Base-by-base conservation (phyloP, 2,888 invertebrate genomes). In the Steinernema carpocapsae region DNA sequence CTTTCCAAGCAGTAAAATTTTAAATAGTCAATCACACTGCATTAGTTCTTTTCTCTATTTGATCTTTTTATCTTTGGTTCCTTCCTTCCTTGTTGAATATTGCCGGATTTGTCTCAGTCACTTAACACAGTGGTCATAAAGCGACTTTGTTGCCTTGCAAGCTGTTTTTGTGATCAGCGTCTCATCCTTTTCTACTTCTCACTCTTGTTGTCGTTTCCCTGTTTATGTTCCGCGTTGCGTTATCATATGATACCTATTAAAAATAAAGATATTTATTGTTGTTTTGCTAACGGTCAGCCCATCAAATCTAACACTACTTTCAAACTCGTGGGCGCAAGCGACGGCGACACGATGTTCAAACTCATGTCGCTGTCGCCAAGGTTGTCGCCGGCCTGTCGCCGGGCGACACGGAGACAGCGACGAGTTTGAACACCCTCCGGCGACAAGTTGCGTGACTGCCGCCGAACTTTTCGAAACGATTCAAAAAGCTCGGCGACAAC, bases 251-350 rank as follows among this genome's bases (percentile, higher is more conserved):
- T 56, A 22, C 6, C 24, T 24, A 56, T 24, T 56, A 26, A 56
- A 26, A 56, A 56, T 56, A 26, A 56, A 56, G 56, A 56, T 56
- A 56, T 56, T 56, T 56, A 56, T 56, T 56, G 17, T n/a, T n/a
- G n/a, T n/a, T n/a, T n/a, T n/a, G n/a, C n/a, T n/a, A n/a, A n/a
- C n/a, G n/a, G n/a, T n/a, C n/a, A n/a, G n/a, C n/a, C n/a, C n/a
- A n/a, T n/a, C n/a, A n/a, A n/a, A n/a, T n/a, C n/a, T n/a, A n/a
- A n/a, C n/a, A n/a, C n/a, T n/a, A n/a, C n/a, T n/a, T n/a, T n/a
- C n/a, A n/a, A n/a, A n/a, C n/a, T n/a, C n/a, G n/a, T n/a, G n/a
- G n/a, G n/a, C n/a, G n/a, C n/a, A n/a, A n/a, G n/a, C n/a, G n/a
- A n/a, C n/a, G n/a, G n/a, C n/a, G n/a, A n/a, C n/a, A n/a, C n/a